Percentiles rank a stretch among this genome's conserved stretches.
These are phyloP conservation scores for Chlorops oryzae DNA, from an alignment of 1,140 invertebrate genomes.

Conservation along the genomic window DNA sequence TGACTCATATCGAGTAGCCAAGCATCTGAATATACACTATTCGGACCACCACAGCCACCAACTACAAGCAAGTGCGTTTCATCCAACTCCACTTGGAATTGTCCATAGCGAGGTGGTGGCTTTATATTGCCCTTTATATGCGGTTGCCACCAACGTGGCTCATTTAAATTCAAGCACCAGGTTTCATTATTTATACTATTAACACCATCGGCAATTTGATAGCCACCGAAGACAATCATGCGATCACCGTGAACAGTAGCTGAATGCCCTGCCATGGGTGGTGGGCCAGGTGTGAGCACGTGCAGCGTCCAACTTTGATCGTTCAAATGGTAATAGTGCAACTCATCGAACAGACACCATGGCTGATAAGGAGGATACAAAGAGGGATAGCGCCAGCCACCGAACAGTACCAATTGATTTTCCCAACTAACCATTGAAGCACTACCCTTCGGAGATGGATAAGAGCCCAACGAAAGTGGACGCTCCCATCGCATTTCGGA, in stretches of 20 bases:
- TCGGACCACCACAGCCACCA: slow-evolving; percentile 58
- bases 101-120: slow-evolving; percentile 80
- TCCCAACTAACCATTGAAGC: slow-evolving; percentile 83
- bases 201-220: slow-evolving; percentile 53
- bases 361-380: slow-evolving; percentile 84
- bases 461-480: slow-evolving; percentile 72
- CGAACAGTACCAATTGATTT: slow-evolving; percentile 81
- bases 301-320: slow-evolving; percentile 80
- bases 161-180: slow-evolving; percentile 79
- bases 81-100: slow-evolving; percentile 73
- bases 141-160: slow-evolving; percentile 71
- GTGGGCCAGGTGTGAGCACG: slow-evolving; percentile 58
- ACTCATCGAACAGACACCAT: slow-evolving; percentile 83
- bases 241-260: slow-evolving; percentile 76
- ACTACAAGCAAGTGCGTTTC: slow-evolving; percentile 65
- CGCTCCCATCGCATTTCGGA: slow-evolving; percentile 75
- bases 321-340: slow-evolving; percentile 82
- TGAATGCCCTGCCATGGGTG: slow-evolving; percentile 86
- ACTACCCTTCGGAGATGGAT: slow-evolving; percentile 94
- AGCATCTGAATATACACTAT: slow-evolving; percentile 57
- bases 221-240: slow-evolving; percentile 89
- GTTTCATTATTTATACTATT: slow-evolving; percentile 74
- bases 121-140: slow-evolving; percentile 58
- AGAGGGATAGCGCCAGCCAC: slow-evolving; percentile 92
- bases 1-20: slow-evolving; percentile 61